These are phyloP conservation scores for Chanos chanos DNA, from an alignment of 2,797 vertebrate species.

Conservation along the genomic window DNA sequence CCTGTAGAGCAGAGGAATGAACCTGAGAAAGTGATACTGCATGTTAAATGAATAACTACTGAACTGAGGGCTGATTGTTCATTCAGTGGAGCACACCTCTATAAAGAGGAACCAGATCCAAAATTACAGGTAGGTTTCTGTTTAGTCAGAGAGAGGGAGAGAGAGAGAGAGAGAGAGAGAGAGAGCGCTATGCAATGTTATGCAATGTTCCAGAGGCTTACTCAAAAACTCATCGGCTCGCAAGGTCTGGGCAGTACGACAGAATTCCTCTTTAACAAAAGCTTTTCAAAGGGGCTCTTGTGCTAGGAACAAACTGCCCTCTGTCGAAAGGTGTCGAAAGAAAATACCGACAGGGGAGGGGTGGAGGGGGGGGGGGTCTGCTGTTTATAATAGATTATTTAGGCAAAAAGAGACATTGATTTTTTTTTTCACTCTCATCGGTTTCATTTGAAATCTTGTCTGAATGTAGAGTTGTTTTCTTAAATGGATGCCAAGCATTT, in stretches of 20 bases:
- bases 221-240: conserved; percentile 16
- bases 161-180: not conserved
- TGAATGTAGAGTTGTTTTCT: conserved; percentile 16
- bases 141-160: conserved; percentile 8
- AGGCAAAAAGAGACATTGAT: conserved; percentile 6
- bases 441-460: conserved; percentile 15
- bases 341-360: not conserved
- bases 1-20: too few species aligned
- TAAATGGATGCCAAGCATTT: conserved; percentile 9
- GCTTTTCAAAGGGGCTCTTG: conserved; percentile 33
- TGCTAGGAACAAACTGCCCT: conserved; percentile 28
- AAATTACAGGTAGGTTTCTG: conserved; percentile 29
- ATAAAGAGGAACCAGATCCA: conserved; percentile 18
- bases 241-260: conserved; percentile 8
- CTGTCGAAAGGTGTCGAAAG: conserved; percentile 33
- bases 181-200: conserved; percentile 29
- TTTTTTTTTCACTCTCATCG: conserved; percentile 17
- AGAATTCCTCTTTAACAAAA: conserved; percentile 34
- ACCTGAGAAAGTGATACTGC: too few species aligned
- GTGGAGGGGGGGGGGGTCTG: conserved; percentile 8
- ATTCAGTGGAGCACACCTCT: conserved; percentile 19
- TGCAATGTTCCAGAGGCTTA: conserved; percentile 35
- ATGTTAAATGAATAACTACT: too few species aligned
- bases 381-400: conserved; percentile 22
- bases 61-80: not conserved